Conservation (phyloP, 64 coral and sea anemone genomes). For the Anthopleura sola region DNA sequence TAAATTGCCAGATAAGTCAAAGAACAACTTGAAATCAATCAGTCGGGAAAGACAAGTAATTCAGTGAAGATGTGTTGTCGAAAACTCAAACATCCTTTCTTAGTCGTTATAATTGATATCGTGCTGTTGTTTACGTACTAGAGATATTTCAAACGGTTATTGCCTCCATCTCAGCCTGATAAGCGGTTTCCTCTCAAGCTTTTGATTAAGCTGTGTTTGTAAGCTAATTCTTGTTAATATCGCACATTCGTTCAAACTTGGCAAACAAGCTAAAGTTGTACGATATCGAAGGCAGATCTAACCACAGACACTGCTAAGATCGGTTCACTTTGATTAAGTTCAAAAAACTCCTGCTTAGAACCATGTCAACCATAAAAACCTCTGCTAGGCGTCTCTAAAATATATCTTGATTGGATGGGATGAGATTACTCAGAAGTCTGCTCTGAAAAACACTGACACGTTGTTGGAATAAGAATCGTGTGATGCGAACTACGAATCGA, state of each 20-base stretch:
- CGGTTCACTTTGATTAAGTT: conserved; percentile 4
- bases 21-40: neutral
- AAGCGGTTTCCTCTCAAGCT: conserved; percentile 18
- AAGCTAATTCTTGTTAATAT: conserved; percentile 21
- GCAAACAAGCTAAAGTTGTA: conserved; percentile 35
- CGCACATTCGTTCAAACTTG: conserved; percentile 3
- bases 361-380: neutral
- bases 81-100: neutral
- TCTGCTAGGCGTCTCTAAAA: neutral
- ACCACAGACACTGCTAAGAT: conserved; percentile 17
- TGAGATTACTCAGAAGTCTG: neutral
- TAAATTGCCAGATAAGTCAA: neutral
- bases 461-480: neutral
- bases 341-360: conserved; percentile 22
- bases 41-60: neutral
- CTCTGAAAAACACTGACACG: neutral
- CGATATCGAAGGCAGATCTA: conserved; percentile 21
- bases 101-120: conserved; percentile 1
- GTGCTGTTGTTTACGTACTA: conserved; percentile 20
- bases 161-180: neutral
- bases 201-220: conserved; percentile 21
- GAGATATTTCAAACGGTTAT: neutral
- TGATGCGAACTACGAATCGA: neutral
- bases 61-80: neutral
- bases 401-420: neutral